These are phyloP conservation scores for Balanococcus diminutus DNA, from an alignment of 2,888 invertebrate genomes.

Conservation along the genomic window DNA sequence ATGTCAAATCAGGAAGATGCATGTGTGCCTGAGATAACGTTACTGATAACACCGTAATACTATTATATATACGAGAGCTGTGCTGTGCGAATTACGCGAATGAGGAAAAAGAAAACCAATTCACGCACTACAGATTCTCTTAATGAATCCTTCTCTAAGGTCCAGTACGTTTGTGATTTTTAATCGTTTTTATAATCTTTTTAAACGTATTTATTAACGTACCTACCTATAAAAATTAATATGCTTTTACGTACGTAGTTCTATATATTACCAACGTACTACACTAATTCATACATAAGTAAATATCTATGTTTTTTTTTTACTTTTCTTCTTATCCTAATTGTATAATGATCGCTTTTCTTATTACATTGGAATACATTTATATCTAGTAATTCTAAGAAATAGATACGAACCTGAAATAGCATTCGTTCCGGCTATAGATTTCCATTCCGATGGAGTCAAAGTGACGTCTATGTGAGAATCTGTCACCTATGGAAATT, in stretches of 20 bases:
- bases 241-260: not conserved
- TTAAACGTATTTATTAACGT: not conserved
- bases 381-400: too few relatives aligned
- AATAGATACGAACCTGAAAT: constrained; percentile 36
- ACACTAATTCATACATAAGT: not conserved
- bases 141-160: constrained; percentile 26
- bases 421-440: constrained; percentile 43
- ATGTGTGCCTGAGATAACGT: constrained; percentile 14
- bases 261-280: not conserved
- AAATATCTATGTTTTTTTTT: not conserved
- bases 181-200: not conserved
- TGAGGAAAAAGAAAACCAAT: constrained; percentile 33
- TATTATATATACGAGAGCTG: not conserved
- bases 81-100: not conserved
- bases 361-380: too few relatives aligned
- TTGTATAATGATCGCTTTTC: not conserved
- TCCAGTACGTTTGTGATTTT: constrained; percentile 22
- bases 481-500: constrained; percentile 43
- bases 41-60: constrained; percentile 3
- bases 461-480: not conserved
- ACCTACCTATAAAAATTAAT: not conserved
- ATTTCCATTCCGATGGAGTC: constrained; percentile 47
- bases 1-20: constrained; percentile 37
- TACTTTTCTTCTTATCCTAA: not conserved
- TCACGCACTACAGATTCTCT: constrained; percentile 11